Base-by-base conservation (phyloP, 2,888 invertebrate genomes). In the Bibio marci region DNA sequence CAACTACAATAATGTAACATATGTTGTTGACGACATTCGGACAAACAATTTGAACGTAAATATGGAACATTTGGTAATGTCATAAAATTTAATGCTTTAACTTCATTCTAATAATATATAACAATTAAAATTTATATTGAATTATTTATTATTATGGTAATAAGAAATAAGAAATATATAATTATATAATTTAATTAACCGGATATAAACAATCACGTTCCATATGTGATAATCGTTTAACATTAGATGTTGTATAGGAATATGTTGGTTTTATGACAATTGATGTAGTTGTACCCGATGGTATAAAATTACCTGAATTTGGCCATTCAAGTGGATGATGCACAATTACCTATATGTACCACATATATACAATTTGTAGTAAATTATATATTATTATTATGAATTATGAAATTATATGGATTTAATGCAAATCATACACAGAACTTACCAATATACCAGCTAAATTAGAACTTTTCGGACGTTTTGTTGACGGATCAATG, bases 401-500 rank as follows among this genome's bases (percentile, higher is more conserved):
- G n/a, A n/a, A n/a, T n/a, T n/a, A n/a, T n/a, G n/a, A n/a, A n/a
- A n/a, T n/a, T n/a, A n/a, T n/a, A n/a, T n/a, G n/a, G n/a, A n/a
- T n/a, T n/a, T n/a, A n/a, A n/a, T n/a, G n/a, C n/a, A n/a, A n/a
- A n/a, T n/a, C n/a, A n/a, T n/a, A n/a, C n/a, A n/a, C n/a, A n/a
- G n/a, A n/a, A 13, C n/a, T 11, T 19, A 36, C 11, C 14, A 38
- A 13, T n/a, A 41, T 27, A 4, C 35, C 38, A 7, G 31, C n/a
- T 12, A 27, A 7, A 25, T 35, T 22, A 4, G 25, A 3, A 7
- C 40, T 41, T 10, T 42, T 45, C 1, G 48, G 48, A 5, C 5
- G 44, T 39, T 4, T 48, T 35, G 1, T 43, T 44, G 26, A 48
- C 44, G 18, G 17, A 40, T 55, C 48, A 0, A 54, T 39, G 7